Percentiles rank a stretch among this genome's conserved stretches.
Conservation (phyloP, 2,888 invertebrate genomes). For the Serrognathus titanus region DNA sequence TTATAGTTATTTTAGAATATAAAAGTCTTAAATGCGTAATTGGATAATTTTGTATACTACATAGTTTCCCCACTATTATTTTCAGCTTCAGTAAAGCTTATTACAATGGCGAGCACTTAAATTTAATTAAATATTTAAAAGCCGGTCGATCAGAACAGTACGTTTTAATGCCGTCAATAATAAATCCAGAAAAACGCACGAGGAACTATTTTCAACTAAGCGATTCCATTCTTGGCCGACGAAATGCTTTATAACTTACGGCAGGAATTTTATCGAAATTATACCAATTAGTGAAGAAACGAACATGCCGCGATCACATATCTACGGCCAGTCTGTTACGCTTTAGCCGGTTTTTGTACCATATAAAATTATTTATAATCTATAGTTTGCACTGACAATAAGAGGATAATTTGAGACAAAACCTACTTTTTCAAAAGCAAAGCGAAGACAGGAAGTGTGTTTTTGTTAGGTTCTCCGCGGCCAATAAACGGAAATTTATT, state of each 20-base stretch:
- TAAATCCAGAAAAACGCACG: slow-evolving; percentile 13
- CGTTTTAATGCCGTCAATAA: neutral
- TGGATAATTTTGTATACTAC: neutral
- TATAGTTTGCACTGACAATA: too few relatives aligned
- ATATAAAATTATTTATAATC: too few relatives aligned
- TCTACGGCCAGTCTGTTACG: neutral
- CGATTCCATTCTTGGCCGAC: slow-evolving; percentile 10
- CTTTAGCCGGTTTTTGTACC: too few relatives aligned
- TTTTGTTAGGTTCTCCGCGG: too few relatives aligned
- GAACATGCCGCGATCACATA: slow-evolving; percentile 19
- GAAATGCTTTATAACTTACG: slow-evolving; percentile 30
- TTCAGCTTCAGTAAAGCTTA: neutral
- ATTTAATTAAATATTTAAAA: neutral
- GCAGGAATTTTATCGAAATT: slow-evolving; percentile 31
- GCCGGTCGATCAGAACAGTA: slow-evolving; percentile 5
- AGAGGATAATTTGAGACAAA: too few relatives aligned
- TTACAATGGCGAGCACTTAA: neutral
- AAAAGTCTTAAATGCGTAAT: neutral
- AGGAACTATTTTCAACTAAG: slow-evolving; percentile 14
- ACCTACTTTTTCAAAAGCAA: too few relatives aligned
- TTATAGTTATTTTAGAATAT: neutral
- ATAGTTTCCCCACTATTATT: neutral
- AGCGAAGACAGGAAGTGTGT: too few relatives aligned
- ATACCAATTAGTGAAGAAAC: slow-evolving; percentile 27
- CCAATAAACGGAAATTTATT: too few relatives aligned